Evolutionary conservation across 2,888 invertebrate genomes (phyloP), one percentile per base, ranked within the genome.

Genomic region (Latheticus oryzae): DNA sequence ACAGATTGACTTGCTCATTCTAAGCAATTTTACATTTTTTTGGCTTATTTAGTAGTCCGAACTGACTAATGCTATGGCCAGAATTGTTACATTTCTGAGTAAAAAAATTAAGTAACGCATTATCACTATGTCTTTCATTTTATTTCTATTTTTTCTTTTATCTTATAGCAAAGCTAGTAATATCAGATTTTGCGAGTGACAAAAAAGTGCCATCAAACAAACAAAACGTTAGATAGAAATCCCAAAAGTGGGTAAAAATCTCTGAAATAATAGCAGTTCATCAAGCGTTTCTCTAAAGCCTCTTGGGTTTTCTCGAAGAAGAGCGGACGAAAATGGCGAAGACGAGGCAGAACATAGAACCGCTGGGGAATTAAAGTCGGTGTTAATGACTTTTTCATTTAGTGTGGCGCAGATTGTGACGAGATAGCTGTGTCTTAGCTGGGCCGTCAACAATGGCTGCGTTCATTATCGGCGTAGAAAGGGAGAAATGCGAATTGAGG

Each of bases 301-400:
- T 30, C 40, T 19, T 8, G 54, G 47, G 24, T 42, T 35, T 40
- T 33, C 33, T 38, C 53, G 24, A 19, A 30, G 13, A 42, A 32
- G 26, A 30, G 54, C 40, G 37, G 30, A 15, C n/a, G 54, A 47
- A 45, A 37, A 37, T 38, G 40, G 42, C 54, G 21, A 43, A 32
- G 58, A 30, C 37, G 47, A 40, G 58, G 30, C 40, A 28, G 53
- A 47, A 38, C 38, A 38, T 23, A 13, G 37, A 17, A 48, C 48
- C 55, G 38, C 48, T 56, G 60, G 64, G 64, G 65, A 69, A 70
- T 71, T 69, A 68, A 66, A 66, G 64, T 66, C 64, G 59, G 68
- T 68, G 69, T 69, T 71, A 71, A 70, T 71, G 68, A 69, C 65
- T 70, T 71, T 71, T 70, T 69, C 71, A 71, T 70, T 71, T 67